Conservation (phyloP, 2,797 vertebrate genomes). For the Ctenopoma multispine region DNA sequence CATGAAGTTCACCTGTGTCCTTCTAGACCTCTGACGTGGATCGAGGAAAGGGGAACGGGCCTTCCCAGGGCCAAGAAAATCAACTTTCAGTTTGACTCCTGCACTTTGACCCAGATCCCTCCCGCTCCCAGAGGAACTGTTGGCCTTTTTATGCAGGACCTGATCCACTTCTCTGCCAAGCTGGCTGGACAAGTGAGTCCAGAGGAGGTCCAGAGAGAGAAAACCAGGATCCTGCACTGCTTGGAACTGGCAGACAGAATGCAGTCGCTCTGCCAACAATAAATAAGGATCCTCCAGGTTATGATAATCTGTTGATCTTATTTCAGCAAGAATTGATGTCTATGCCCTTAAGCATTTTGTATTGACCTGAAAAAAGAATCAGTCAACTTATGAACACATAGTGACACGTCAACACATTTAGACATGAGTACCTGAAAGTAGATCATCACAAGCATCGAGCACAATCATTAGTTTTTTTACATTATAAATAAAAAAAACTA, state of each 20-base stretch:
- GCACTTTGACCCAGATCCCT: conserved; percentile 87
- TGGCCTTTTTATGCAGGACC: conserved; percentile 95
- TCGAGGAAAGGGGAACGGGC: conserved; percentile 90
- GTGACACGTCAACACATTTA: too few relatives aligned
- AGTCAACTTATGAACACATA: too few relatives aligned
- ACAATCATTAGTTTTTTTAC: too few relatives aligned
- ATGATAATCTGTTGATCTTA: background rate
- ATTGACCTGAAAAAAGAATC: too few relatives aligned
- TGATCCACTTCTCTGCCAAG: conserved; percentile 90
- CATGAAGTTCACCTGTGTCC: background rate
- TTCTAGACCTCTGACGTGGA: conserved; percentile 90
- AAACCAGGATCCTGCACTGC: conserved; percentile 87
- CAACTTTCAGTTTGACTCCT: conserved; percentile 88
- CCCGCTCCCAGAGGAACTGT: conserved; percentile 78
- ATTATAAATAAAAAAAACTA: too few relatives aligned
- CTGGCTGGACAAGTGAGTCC: conserved; percentile 83
- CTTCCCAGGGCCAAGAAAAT: conserved; percentile 88
- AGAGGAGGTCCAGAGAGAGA: conserved; percentile 86
- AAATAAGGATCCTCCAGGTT: background rate
- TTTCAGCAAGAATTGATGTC: too few relatives aligned
- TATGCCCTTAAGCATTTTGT: too few relatives aligned
- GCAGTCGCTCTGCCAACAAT: conserved; percentile 77
- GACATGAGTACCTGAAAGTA: too few relatives aligned
- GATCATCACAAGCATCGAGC: too few relatives aligned
- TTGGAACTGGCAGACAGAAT: conserved; percentile 88